phyloP scores from a whole-genome alignment of 1,140 invertebrate species.

The Zaprionus inermis region DNA sequence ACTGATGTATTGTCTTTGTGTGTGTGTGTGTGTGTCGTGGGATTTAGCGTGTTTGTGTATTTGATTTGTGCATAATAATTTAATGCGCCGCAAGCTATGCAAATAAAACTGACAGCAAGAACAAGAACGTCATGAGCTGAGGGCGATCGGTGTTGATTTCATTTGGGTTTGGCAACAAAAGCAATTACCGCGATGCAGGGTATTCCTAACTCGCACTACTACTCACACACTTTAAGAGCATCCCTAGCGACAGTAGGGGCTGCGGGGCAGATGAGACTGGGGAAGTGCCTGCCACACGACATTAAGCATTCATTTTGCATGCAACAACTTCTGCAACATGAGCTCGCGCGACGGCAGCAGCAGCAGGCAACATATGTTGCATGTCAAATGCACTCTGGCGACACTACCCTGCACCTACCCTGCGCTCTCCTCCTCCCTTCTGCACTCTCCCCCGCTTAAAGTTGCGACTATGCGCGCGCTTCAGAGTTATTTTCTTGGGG shows the following conservation, averaged over 20 bases:
- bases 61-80: constrained; percentile 80
- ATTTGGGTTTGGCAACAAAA: constrained; percentile 69
- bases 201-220: neutral
- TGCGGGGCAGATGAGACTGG: neutral
- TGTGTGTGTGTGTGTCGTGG: constrained; percentile 32
- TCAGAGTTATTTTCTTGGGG: constrained; percentile 25
- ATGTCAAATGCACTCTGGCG: constrained; percentile 67
- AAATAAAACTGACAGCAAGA: constrained; percentile 56
- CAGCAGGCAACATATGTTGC: constrained; percentile 80
- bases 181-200: constrained; percentile 64
- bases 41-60: constrained; percentile 60
- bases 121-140: constrained; percentile 25
- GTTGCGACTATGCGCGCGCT: neutral
- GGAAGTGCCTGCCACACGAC: constrained; percentile 23
- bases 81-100: constrained; percentile 54
- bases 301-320: constrained; percentile 81
- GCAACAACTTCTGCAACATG: constrained; percentile 65
- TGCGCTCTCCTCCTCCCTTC: neutral
- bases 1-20: neutral
- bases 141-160: constrained; percentile 69
- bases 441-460: constrained; percentile 1
- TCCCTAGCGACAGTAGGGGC: neutral
- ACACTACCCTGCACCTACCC: neutral
- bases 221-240: neutral
- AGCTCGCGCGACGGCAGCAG: constrained; percentile 30